Percentiles rank a stretch among this genome's conserved stretches.
These are phyloP conservation scores for Argyresthia albistria DNA, from an alignment of 2,888 invertebrate species.

Conservation along the genomic window DNA sequence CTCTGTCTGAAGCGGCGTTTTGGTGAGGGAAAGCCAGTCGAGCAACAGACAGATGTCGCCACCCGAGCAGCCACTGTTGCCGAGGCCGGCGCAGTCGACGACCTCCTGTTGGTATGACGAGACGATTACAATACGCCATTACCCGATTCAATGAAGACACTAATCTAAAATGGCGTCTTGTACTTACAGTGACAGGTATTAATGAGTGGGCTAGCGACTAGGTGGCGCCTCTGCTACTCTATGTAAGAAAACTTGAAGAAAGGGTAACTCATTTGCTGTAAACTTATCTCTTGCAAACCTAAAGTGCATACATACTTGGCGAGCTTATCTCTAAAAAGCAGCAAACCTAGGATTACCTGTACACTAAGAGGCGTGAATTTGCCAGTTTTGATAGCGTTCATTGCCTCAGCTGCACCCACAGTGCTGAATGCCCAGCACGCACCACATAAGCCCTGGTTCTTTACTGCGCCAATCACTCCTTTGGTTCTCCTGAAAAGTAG, in stretches of 20 bases:
- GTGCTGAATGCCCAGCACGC: conserved; percentile 92
- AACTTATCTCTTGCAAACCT: too few relatives aligned
- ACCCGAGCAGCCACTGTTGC: conserved; percentile 83
- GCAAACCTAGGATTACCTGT: conserved; percentile 72
- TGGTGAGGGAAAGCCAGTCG: conserved; percentile 76
- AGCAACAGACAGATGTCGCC: conserved; percentile 86
- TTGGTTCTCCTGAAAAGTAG: conserved; percentile 71
- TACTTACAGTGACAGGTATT: too few relatives aligned
- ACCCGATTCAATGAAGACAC: too few relatives aligned
- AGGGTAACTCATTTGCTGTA: too few relatives aligned
- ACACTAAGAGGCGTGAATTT: conserved; percentile 77
- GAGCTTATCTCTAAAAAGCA: too few relatives aligned
- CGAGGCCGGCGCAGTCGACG: conserved; percentile 84
- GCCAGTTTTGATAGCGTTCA: conserved; percentile 79
- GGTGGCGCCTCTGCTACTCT: too few relatives aligned
- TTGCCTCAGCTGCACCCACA: conserved; percentile 81
- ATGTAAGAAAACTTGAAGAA: too few relatives aligned
- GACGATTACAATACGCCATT: too few relatives aligned
- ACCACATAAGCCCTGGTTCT: conserved; percentile 83
- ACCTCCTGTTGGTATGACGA: conserved; percentile 61
- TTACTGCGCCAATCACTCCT: conserved; percentile 76
- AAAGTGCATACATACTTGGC: too few relatives aligned
- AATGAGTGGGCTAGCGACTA: too few relatives aligned
- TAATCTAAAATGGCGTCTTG: too few relatives aligned
- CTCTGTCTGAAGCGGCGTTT: conserved; percentile 70